These are phyloP conservation scores for Mythimna impura DNA, from an alignment of 2,888 invertebrate genomes.

Conservation along the genomic window DNA sequence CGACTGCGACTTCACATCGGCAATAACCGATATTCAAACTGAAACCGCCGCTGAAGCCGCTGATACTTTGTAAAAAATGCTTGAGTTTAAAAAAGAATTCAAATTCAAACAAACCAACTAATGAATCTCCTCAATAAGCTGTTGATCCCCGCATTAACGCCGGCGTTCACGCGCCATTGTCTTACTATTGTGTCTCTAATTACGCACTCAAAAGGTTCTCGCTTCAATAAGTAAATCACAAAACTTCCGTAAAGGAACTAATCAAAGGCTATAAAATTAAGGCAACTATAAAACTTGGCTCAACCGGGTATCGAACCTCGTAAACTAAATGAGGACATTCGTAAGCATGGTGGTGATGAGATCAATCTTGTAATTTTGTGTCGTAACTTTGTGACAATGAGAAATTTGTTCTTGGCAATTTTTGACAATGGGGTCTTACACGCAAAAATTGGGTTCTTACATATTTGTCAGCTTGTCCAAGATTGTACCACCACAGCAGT, in stretches of 20 bases:
- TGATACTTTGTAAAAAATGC: too few relatives aligned
- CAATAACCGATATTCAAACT: too few relatives aligned
- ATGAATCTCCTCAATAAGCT: too few relatives aligned
- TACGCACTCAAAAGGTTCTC: too few relatives aligned
- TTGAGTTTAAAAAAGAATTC: too few relatives aligned
- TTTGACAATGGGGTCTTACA: conserved; percentile 11
- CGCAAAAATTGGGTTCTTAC: neutral
- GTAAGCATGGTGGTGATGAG: conserved; percentile 65
- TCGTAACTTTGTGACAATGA: conserved; percentile 55
- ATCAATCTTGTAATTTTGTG: conserved; percentile 63
- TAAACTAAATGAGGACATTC: conserved; percentile 67
- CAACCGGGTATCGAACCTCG: conserved; percentile 63
- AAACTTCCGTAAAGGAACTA: conserved; percentile 52
- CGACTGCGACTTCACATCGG: too few relatives aligned
- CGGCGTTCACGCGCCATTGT: too few relatives aligned
- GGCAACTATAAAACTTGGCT: conserved; percentile 66
- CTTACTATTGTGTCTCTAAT: too few relatives aligned
- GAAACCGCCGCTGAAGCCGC: too few relatives aligned
- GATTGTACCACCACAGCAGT: too few relatives aligned
- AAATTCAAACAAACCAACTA: neutral
- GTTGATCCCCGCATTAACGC: too few relatives aligned
- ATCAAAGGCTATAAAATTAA: conserved; percentile 65
- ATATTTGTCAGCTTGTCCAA: neutral
- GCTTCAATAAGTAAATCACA: conserved; percentile 49
- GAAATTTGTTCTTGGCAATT: conserved; percentile 42